Conservation (phyloP, 1,140 invertebrate species). For the Oryctes rhinoceros region DNA sequence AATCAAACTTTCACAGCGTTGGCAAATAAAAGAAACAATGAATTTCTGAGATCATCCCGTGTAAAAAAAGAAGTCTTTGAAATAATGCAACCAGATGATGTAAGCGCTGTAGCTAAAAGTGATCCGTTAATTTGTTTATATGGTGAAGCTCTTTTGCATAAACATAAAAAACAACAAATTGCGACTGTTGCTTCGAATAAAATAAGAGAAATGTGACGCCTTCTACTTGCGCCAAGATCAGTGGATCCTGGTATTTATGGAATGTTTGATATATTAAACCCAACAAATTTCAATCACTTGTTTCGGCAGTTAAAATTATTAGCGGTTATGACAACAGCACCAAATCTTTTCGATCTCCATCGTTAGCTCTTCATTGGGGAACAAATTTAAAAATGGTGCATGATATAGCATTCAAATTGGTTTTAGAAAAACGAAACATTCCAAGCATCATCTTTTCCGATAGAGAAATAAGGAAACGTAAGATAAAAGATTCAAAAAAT, state of each 20-base stretch:
- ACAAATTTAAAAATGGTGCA: slow-evolving; percentile 47
- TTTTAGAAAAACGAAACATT: slow-evolving; percentile 44
- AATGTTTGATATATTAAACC: slow-evolving; percentile 43
- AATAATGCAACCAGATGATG: slow-evolving; percentile 46
- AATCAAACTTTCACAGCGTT: not conserved
- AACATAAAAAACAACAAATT: slow-evolving; percentile 50
- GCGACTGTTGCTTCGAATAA: slow-evolving; percentile 45
- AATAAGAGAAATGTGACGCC: slow-evolving; percentile 48
- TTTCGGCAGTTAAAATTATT: slow-evolving; percentile 46
- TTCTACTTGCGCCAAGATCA: not conserved
- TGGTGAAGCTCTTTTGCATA: slow-evolving; percentile 45
- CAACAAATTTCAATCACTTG: slow-evolving; percentile 43
- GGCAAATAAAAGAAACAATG: not conserved
- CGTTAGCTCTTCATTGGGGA: slow-evolving; percentile 45
- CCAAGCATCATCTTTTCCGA: slow-evolving; percentile 7
- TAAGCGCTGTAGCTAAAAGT: slow-evolving; percentile 47
- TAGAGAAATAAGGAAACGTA: slow-evolving; percentile 40
- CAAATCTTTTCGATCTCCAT: slow-evolving; percentile 46
- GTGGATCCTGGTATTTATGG: no score
- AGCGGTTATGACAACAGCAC: slow-evolving; percentile 44
- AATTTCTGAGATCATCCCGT: slow-evolving; percentile 37
- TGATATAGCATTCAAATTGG: slow-evolving; percentile 47
- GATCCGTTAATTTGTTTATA: slow-evolving; percentile 49
- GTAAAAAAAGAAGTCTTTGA: slow-evolving; percentile 48
- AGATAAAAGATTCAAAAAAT: no score